Evolutionary conservation across 2,888 invertebrate species (phyloP).

Genomic region (Ceraclea dissimilis): DNA sequence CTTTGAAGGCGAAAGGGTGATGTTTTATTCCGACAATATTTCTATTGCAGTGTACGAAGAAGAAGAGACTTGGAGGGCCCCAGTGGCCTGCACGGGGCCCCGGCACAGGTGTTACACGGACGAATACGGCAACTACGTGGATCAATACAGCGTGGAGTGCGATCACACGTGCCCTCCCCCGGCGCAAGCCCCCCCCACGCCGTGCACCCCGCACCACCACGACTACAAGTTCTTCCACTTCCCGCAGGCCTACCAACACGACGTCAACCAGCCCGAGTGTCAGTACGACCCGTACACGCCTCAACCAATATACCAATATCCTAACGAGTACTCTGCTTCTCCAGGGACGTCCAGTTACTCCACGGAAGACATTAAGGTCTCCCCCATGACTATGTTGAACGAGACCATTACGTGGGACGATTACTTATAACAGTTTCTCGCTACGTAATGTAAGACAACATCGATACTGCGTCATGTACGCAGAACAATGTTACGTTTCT

Average conservation of each 20-base stretch:
- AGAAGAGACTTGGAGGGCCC: conserved; percentile 38
- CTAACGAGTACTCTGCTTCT: conserved; percentile 8
- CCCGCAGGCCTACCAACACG: conserved; percentile 7
- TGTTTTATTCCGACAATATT: too few species aligned
- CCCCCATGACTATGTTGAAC: conserved; percentile 5
- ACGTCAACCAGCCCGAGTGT: conserved; percentile 2
- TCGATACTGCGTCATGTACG: too few species aligned
- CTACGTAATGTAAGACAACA: too few species aligned
- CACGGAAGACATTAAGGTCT: conserved; percentile 4
- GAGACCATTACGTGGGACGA: conserved; percentile 19
- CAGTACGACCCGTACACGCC: conserved; percentile 5
- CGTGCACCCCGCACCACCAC: conserved; percentile 11
- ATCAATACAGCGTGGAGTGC: conserved; percentile 39
- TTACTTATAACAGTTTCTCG: conserved; percentile 21
- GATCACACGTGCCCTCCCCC: conserved; percentile 34
- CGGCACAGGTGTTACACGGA: conserved; percentile 45
- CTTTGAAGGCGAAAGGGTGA: too few species aligned
- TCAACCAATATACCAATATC: conserved; percentile 6
- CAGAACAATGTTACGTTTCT: too few species aligned
- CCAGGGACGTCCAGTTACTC: neutral
- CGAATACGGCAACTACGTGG: conserved; percentile 50
- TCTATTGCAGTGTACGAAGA: conserved; percentile 28
- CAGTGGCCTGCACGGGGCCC: conserved; percentile 43
- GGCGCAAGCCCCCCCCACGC: conserved; percentile 15
- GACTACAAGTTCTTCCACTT: conserved; percentile 20